Evolutionary conservation across 2,797 vertebrate genomes (phyloP).

Genomic region (Pagetopsis macropterus): DNA sequence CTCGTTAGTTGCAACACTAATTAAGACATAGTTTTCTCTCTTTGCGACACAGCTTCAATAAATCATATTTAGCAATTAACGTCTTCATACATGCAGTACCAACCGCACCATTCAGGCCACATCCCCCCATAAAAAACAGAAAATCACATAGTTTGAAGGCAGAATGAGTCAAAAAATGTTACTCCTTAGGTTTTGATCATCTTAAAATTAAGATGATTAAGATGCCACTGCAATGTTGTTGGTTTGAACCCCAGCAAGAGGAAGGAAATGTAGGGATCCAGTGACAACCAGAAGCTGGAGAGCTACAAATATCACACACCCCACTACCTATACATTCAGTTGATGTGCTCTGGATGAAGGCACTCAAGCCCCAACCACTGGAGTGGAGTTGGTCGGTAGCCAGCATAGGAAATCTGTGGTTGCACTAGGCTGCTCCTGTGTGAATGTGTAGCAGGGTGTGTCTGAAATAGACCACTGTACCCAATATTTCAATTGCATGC

Average conservation of each 20-base stretch:
- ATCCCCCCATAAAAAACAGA: too few relatives aligned
- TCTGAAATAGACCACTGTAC: slow-evolving; percentile 62
- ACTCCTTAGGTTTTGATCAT: slow-evolving; percentile 22
- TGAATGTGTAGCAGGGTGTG: slow-evolving; percentile 75
- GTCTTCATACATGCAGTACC: slow-evolving; percentile 1
- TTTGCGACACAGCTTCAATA: slow-evolving; percentile 3
- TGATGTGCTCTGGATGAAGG: slow-evolving; percentile 73
- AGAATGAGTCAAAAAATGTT: slow-evolving; percentile 1
- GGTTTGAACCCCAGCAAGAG: slow-evolving; percentile 56
- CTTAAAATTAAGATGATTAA: slow-evolving; percentile 34
- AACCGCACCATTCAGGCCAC: too few relatives aligned
- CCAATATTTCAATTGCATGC: slow-evolving; percentile 58
- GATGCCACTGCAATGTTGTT: slow-evolving; percentile 19
- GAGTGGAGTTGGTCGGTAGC: slow-evolving; percentile 67
- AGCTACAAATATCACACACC: slow-evolving; percentile 68
- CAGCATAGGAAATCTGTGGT: slow-evolving; percentile 76
- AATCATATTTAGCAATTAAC: slow-evolving; percentile 26
- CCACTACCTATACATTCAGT: slow-evolving; percentile 69
- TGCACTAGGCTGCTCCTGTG: slow-evolving; percentile 70
- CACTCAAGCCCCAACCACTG: slow-evolving; percentile 68
- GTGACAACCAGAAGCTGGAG: slow-evolving; percentile 65
- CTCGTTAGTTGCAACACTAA: too few relatives aligned
- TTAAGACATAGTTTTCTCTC: not conserved
- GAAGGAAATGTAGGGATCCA: slow-evolving; percentile 60
- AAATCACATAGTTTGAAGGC: too few relatives aligned